Evolutionary conservation across 1,140 invertebrate species (phyloP).

Genomic region (Dendroctonus ponderosae): DNA sequence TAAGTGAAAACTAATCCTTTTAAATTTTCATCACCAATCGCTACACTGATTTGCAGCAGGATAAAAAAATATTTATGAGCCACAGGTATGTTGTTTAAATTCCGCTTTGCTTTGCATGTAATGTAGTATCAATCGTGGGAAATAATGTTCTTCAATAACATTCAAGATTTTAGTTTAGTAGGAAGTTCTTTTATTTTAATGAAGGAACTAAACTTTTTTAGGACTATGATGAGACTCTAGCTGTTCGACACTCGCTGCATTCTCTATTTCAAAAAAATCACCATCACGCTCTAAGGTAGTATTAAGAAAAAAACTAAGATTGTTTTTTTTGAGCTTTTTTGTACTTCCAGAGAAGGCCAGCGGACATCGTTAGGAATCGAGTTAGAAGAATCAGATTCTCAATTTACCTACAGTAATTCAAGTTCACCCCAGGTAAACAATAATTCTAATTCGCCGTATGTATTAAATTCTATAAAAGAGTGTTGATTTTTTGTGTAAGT

Average conservation of each 20-base stretch:
- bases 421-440: slow-evolving; percentile 64
- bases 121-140: not conserved
- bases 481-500: slow-evolving; percentile 10
- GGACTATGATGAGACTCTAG: slow-evolving; percentile 42
- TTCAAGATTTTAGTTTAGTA: no score
- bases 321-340: not conserved
- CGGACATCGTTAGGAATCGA: slow-evolving; percentile 55
- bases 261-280: slow-evolving; percentile 43
- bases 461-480: not conserved
- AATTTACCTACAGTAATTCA: slow-evolving; percentile 72
- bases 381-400: slow-evolving; percentile 70
- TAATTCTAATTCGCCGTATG: no score
- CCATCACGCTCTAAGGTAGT: slow-evolving; percentile 35
- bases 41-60: no score
- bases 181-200: no score
- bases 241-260: slow-evolving; percentile 41
- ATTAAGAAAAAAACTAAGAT: not conserved
- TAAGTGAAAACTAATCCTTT: no score
- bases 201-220: slow-evolving; percentile 22
- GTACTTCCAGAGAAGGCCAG: slow-evolving; percentile 51
- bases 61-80: no score
- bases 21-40: no score
- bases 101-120: not conserved
- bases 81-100: not conserved
- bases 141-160: no score